A percentile compares a stretch with the other conserved stretches of the same genome.
Conservation (phyloP, 1,140 invertebrate genomes). For the Tetragnatha versicolor region DNA sequence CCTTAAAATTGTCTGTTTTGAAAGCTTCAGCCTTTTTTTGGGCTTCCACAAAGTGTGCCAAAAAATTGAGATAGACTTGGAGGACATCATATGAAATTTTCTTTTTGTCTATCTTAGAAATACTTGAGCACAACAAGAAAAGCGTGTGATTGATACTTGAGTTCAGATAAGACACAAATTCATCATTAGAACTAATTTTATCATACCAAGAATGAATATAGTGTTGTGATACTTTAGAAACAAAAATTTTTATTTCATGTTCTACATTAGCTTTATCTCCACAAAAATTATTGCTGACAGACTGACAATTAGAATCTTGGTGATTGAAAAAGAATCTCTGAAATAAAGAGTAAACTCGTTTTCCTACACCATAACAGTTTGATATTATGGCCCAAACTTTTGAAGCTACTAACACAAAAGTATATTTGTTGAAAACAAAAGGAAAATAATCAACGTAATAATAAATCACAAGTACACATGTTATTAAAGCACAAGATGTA, state of each 20-base stretch:
- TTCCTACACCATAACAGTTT: background rate
- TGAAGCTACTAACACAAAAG: background rate
- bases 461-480: constrained; percentile 4
- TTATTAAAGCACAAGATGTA: constrained; percentile 15
- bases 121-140: background rate
- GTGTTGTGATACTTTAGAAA: constrained; percentile 29
- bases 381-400: background rate
- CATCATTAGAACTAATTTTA: constrained; percentile 31
- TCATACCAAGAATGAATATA: constrained; percentile 44
- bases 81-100: constrained; percentile 22
- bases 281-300: constrained; percentile 5
- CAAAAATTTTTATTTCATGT: constrained; percentile 38
- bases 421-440: constrained; percentile 2
- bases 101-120: constrained; percentile 30
- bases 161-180: constrained; percentile 17
- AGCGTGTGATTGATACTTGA: constrained; percentile 23
- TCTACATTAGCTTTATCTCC: background rate
- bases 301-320: background rate
- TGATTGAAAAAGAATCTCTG: background rate
- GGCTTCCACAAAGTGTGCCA: constrained; percentile 27
- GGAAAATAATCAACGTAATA: constrained; percentile 6
- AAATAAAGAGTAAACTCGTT: background rate
- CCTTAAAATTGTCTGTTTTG: constrained; percentile 26
- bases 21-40: constrained; percentile 27
- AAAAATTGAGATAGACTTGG: constrained; percentile 32